Evolutionary conservation across 2,113 vertebrate species (phyloP).

Genomic region (Lichenostomus cassidix): DNA sequence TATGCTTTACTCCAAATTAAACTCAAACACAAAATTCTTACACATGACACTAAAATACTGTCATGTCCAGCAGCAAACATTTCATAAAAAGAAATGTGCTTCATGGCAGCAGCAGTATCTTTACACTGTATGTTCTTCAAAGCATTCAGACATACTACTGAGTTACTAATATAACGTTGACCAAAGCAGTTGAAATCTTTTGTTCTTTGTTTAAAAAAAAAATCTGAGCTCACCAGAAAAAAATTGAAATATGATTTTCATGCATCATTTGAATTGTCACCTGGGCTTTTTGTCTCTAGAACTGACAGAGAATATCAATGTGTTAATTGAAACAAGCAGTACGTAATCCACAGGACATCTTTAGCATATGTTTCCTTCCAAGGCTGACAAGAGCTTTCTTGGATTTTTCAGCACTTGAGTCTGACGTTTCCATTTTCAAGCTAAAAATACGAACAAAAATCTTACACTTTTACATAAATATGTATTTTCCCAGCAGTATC

Average conservation of each 20-base stretch:
- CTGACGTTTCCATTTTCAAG: background rate
- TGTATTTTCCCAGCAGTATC: background rate
- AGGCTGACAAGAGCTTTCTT: slow-evolving; percentile 19
- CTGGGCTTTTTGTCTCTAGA: slow-evolving; percentile 36
- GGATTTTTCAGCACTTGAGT: background rate
- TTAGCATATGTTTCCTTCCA: slow-evolving; percentile 52
- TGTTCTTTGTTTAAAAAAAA: background rate
- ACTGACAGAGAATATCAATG: slow-evolving; percentile 28
- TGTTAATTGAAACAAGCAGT: slow-evolving; percentile 55
- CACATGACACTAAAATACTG: background rate
- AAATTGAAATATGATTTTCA: slow-evolving; percentile 21
- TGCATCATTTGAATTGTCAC: slow-evolving; percentile 31
- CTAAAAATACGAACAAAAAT: slow-evolving; percentile 17
- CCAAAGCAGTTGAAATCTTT: background rate
- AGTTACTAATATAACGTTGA: background rate
- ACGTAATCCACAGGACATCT: background rate
- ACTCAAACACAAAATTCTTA: background rate
- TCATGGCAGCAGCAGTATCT: background rate
- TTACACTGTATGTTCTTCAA: background rate
- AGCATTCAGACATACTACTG: background rate
- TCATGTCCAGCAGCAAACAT: background rate
- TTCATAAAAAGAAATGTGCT: background rate
- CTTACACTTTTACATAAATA: background rate
- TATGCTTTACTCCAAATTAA: background rate
- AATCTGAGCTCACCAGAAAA: background rate